Percentiles rank a stretch among this genome's conserved stretches.
These are phyloP conservation scores for Ondatra zibethicus DNA, from an alignment of 2,113 vertebrate species.

Conservation along the genomic window DNA sequence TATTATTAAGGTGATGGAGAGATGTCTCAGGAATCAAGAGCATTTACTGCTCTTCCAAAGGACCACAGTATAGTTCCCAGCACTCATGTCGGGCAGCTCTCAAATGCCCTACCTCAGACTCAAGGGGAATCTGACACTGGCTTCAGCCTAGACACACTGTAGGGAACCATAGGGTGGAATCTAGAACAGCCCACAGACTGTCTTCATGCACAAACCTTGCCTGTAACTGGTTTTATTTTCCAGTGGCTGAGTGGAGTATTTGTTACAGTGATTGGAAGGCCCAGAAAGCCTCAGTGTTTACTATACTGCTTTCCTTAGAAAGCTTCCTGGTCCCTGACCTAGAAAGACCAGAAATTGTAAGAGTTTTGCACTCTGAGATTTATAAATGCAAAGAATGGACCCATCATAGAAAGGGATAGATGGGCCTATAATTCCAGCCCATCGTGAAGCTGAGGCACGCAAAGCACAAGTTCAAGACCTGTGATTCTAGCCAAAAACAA, in stretches of 20 bases:
- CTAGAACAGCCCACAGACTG: not conserved
- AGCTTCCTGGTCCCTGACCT: not conserved
- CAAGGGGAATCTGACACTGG: not conserved
- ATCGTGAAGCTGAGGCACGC: not conserved
- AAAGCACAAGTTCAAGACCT: too few relatives aligned
- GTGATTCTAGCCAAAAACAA: not conserved
- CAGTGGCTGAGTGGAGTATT: not conserved
- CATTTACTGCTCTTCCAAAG: not conserved
- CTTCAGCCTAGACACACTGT: accelerated
- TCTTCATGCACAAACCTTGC: not conserved
- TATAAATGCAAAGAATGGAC: not conserved
- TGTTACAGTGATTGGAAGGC: not conserved
- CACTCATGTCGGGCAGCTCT: not conserved
- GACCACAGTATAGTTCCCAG: not conserved
- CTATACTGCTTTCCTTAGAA: not conserved
- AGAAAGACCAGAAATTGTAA: not conserved
- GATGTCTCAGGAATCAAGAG: too few relatives aligned
- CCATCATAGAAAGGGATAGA: not conserved
- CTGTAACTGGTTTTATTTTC: not conserved
- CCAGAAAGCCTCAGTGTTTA: not conserved
- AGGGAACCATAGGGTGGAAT: not conserved
- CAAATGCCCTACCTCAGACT: too few relatives aligned
- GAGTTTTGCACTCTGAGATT: not conserved
- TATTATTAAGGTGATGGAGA: too few relatives aligned
- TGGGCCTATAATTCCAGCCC: not conserved